Base-by-base conservation (phyloP, 2,113 vertebrate genomes). In the Megalops atlanticus region DNA sequence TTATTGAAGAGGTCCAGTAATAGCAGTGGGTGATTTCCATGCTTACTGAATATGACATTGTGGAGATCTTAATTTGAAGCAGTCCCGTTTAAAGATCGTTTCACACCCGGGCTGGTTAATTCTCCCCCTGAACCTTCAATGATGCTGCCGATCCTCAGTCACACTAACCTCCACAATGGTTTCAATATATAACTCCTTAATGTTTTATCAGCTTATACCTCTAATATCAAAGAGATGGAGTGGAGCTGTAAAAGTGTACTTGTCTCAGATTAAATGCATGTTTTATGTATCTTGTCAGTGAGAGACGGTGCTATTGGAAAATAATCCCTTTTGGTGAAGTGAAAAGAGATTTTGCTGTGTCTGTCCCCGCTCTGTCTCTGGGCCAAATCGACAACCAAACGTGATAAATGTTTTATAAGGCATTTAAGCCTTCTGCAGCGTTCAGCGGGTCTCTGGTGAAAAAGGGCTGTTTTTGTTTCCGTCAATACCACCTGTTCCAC, bases 371-470 rank as follows among this genome's bases (percentile, higher is more conserved):
- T 31, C n/a, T 31, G 58, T 64, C 58, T 54, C 16, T 27, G n/a
- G 58, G n/a, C 58, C 11, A 64, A 64, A 64, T 64, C 58, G n/a
- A 64, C 58, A 64, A 64, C 58, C 24, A 64, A n/a, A 64, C 24
- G 3, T 64, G 58, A 64, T 64, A 64, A 64, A 64, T 64, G 58
- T 64, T 64, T 64, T 10, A 64, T 21, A 8, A 64, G 58, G 58
- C 58, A 31, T 11, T 31, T 10, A 64, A 31, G 24, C n/a, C 21
- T 6, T 21, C 52, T 58, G 52, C 52, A n/a, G 4, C 31, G 24
- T 27, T 64, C 24, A 64, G 58, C 7, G 14, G 43, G 43, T 14
- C 43, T 45, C 43, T 45, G 43, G 43, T 45, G 43, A 10, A 45
- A 45, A 45, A 45, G 43, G 14, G 43, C 7, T 45, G 43, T 10